Evolutionary conservation across 2,113 vertebrate species (phyloP).

Genomic region (Corythornis vintsioides): DNA sequence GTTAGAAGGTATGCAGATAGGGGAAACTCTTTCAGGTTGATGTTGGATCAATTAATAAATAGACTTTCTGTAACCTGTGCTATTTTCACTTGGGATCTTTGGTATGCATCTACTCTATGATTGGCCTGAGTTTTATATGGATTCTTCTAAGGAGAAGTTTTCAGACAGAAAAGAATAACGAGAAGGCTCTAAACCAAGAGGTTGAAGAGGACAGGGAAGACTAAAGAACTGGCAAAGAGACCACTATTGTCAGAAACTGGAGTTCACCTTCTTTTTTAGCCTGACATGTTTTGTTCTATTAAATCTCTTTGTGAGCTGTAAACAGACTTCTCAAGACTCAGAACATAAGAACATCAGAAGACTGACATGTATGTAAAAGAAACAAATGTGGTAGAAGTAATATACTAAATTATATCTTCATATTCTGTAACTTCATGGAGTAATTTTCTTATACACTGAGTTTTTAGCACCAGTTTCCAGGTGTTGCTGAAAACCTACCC

Average conservation of each 20-base stretch:
- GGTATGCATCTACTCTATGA: neutral
- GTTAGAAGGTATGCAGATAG: neutral
- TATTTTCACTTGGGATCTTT: neutral
- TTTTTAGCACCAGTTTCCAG: neutral
- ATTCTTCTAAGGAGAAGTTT: neutral
- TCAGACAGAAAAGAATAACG: neutral
- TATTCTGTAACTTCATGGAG: neutral
- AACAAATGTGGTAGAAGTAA: neutral
- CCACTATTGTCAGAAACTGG: neutral
- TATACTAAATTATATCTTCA: neutral
- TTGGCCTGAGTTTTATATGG: neutral
- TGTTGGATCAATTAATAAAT: accelerated
- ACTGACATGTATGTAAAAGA: neutral
- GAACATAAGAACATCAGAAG: neutral
- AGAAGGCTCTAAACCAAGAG: neutral
- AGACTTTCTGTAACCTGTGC: neutral
- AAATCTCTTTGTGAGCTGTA: neutral
- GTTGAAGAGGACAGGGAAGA: accelerated
- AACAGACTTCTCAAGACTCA: neutral
- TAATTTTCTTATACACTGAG: neutral
- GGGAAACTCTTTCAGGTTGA: neutral
- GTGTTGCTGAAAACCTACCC: neutral
- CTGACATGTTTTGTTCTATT: neutral
- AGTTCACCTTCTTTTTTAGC: neutral
- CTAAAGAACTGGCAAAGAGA: neutral